Evolutionary conservation across 1,140 invertebrate genomes (phyloP), one percentile per base, ranked within the genome.

Genomic region (Drosophila nigromelanica): DNA sequence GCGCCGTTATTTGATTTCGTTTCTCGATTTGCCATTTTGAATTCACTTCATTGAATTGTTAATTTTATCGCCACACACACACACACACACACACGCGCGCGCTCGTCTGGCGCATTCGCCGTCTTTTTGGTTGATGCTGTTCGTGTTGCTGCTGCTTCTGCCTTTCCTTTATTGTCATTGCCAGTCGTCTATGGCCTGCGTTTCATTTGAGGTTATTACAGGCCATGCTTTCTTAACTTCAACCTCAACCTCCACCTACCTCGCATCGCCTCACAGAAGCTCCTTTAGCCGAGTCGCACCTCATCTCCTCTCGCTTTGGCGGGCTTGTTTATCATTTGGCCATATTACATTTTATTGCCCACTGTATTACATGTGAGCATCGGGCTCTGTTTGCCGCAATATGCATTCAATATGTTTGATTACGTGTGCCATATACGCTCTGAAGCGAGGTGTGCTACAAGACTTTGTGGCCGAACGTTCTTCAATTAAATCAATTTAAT

Each of bases 1-100:
- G 40, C 33, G 63, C 68, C 63, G 70, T 75, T 75, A 72, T 79
- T 76, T 76, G 76, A 80, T 80, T 80, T 80, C 63, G 62, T 68
- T 80, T 80, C 77, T 86, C 81, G 78, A 86, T 78, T 75, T 78
- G 58, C 79, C 81, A 85, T 85, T 85, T 85, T 74, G 74, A 81
- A 87, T 86, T 86, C 78, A 86, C 78, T 86, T 86, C 82, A 86
- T 81, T 86, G 82, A 86, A 86, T 87, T 87, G 78, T 87, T 86
- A 81, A 87, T 86, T 86, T 87, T 81, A 86, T 86, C 52, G 81
- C 67, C 54, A 37, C 52, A 54, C 50, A 60, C 56, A 27, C 43
- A 72, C 18, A 62, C 42, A 50, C 24, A 56, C 45, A n/a, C 39
- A 15, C 45, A 37, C 42, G 56, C 42, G 39, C 51, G 30, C 42